These are phyloP conservation scores for Trichonephila inaurata DNA, from an alignment of 1,140 invertebrate species.

Conservation along the genomic window DNA sequence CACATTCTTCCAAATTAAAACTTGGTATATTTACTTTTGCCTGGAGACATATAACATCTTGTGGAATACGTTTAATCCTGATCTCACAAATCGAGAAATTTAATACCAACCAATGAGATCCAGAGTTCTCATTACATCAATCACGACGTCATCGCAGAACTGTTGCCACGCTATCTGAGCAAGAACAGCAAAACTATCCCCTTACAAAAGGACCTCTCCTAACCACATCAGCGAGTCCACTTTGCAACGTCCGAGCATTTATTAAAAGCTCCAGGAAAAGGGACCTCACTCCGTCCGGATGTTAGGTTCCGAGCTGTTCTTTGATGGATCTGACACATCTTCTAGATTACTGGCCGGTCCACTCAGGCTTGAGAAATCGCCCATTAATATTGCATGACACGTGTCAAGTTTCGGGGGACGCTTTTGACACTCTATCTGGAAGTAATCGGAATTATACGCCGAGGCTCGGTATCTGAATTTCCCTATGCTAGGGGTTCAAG, in stretches of 20 bases:
- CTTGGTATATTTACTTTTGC: not conserved
- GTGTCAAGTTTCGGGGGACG: conserved; percentile 45
- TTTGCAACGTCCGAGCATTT: conserved; percentile 50
- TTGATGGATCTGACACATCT: conserved; percentile 69
- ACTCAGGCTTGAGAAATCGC: conserved; percentile 65
- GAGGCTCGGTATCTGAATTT: not conserved
- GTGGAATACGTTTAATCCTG: not conserved
- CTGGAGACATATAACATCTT: not conserved
- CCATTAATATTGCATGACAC: conserved; percentile 74
- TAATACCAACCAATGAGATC: conserved; percentile 17
- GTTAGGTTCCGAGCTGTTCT: conserved; percentile 57
- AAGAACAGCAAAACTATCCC: conserved; percentile 3
- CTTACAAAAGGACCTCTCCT: conserved; percentile 41
- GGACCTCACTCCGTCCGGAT: conserved; percentile 24
- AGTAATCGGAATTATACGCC: conserved; percentile 31
- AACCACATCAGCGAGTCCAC: conserved; percentile 56
- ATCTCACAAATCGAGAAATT: conserved; percentile 5
- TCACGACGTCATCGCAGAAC: conserved; percentile 19
- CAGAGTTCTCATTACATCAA: conserved; percentile 20
- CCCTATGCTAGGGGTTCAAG: not conserved
- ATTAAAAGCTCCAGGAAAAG: conserved; percentile 62
- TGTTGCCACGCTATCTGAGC: not conserved
- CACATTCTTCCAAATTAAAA: not conserved
- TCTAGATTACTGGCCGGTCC: conserved; percentile 56
- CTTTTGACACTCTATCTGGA: conserved; percentile 49